Percentiles rank a stretch among this genome's conserved stretches.
These are phyloP conservation scores for Haliaeetus leucogaster DNA, from an alignment of 2,113 vertebrate genomes.

Conservation along the genomic window DNA sequence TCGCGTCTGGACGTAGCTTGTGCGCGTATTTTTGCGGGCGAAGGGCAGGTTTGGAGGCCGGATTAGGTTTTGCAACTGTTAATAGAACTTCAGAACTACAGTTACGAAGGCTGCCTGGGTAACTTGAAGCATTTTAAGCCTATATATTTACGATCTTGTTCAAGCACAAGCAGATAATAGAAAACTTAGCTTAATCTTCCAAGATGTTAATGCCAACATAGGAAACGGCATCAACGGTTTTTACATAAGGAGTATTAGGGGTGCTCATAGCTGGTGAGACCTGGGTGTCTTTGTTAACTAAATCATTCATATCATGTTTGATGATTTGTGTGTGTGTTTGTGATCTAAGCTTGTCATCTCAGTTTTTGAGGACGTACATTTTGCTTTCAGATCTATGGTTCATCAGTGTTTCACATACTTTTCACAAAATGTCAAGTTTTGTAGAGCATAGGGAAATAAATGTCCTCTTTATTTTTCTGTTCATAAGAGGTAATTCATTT, in stretches of 20 bases:
- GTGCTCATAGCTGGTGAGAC: background rate
- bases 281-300: no score
- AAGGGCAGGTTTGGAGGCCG: background rate
- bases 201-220: accelerated
- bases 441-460: background rate
- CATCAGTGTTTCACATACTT: background rate
- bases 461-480: background rate
- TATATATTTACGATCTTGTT: accelerated
- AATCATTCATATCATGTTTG: accelerated
- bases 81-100: accelerated
- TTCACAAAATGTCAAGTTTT: background rate
- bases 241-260: background rate
- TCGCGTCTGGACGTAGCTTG: accelerated
- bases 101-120: accelerated
- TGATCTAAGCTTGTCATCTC: background rate
- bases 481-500: background rate
- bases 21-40: background rate
- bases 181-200: background rate
- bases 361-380: background rate
- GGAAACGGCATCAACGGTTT: background rate
- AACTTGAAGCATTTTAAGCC: background rate
- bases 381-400: background rate
- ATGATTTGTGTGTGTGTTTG: no score
- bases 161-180: background rate
- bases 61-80: accelerated